Base-by-base conservation (phyloP, 2,888 invertebrate genomes). In the Aleiodes alternator region DNA sequence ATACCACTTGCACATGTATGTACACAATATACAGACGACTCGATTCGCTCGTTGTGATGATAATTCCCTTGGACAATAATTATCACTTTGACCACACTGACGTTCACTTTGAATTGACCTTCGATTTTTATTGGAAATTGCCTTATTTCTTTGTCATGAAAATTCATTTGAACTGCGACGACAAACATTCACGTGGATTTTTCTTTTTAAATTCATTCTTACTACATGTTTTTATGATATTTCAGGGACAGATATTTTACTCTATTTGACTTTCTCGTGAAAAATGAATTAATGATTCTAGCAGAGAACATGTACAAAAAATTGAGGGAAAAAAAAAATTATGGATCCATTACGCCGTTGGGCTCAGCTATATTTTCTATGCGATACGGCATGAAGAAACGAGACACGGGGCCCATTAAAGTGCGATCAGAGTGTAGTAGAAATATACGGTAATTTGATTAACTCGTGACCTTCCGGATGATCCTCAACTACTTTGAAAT, bases 361-460 rank as follows among this genome's bases (percentile, higher is more conserved):
- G 57, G 31, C 4, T 61, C 53, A 68, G 66, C 76, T 72, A 77
- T 72, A 77, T 80, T 80, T 71, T 69, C 75, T 71, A 72, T 69
- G 75, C 75, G 69, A 69, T 50, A 56, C 59, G 70, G 73, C 29
- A 56, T 75, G 55, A 78, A 80, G 66, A 73, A 64, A 38, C 72
- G 72, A 76, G 76, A 76, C 72, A 78, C 57, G 34, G 70, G 59
- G 14, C 5, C 76, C 68, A 79, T 80, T 79, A 79, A 80, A 80
- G 78, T 76, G 77, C 77, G 76, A 80, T 78, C 79, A 80, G 75
- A 72, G 57, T 59, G 9, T n/a, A 43, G 9, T n/a, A 43, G 56
- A 50, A 43, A 56, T 57, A 48, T 57, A 70, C 70, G 43, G 55
- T 80, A 79, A 80, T 80, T 80, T 76, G 73, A 80, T 79, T 80